Base-by-base conservation (phyloP, 2,888 invertebrate genomes). In the Drepana falcataria region DNA sequence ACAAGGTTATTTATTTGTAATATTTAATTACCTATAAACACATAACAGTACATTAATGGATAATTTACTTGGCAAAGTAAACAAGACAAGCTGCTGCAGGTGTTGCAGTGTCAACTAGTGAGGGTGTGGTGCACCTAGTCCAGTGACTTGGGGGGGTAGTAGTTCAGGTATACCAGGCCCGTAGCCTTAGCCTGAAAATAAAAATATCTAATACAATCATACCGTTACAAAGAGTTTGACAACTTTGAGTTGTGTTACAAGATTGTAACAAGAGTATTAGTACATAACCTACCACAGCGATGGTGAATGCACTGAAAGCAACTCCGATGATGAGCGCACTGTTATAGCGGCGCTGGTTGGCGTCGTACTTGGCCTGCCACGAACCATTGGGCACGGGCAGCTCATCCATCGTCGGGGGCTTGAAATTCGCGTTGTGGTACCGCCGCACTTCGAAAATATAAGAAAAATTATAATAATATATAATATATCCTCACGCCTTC, bases 361-460 rank as follows among this genome's bases (percentile, higher is more conserved):
- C 92, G 54, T 93, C 92, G 70, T 96, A 72, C 51, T 92, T 81
- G 53, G 94, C 93, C 76, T 95, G 91, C 96, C 96, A 97, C 35
- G 94, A 94, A 55, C 96, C 96, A 56, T 91, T 85, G 1, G 97
- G 96, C 52, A 94, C 91, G 0, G 96, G 96, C 76, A 96, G 81
- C 76, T 96, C 96, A 69, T 96, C 94, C 93, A 96, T 94, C 7
- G 93, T 93, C 1, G 93, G 79, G 0, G 83, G 74, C 73, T 87
- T 87, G 78, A 87, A 83, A 61, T 80, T 73, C 55, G 66, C 83
- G 33, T 68, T 77, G 63, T 86, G 84, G 77, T 90, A 89, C 60
- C 87, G 86, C 1, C 91, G 84, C 47, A 77, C 91, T 90, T 73
- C 3, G 62, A 41, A 48, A 37, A 54, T 33, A 49, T n/a, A 53